Base-by-base conservation (phyloP, 2,797 vertebrate species). In the Pseudochirops cupreus region DNA sequence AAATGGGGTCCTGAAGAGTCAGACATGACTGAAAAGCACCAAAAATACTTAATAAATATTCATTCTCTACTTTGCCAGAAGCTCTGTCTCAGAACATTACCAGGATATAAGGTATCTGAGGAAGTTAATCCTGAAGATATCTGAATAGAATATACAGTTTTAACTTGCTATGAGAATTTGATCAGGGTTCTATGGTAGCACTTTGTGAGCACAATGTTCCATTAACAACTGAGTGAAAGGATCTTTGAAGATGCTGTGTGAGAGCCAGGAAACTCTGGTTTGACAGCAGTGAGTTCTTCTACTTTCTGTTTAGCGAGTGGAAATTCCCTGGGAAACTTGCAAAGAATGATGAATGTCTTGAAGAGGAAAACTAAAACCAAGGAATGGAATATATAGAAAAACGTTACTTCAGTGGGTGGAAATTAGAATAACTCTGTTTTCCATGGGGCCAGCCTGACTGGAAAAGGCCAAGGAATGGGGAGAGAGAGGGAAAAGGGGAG, bases 301-400 rank as follows among this genome's bases (percentile, higher is more conserved):
- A 28, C 89, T 82, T 52, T 96, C 91, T 93, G 93, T 67, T 95
- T 94, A 18, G 29, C 74, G 92, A 96, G 92, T 97, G 98, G 97
- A 98, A 98, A 97, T 96, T 97, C 97, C 97, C 95, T 28, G 93
- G 96, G 93, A 94, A 97, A 91, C 82, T 95, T 58, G 94, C 96
- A 94, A 87, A 58, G 91, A 54, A 94, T 39, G 33, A 39, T 39
- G 31, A 95, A 54, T 52, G 54, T 46, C 1, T 92, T 74, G 59
- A n/a, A 89, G 93, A 93, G 46, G 93, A 94, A 97, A 97, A 95
- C 59, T 74, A 91, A 96, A 94, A 96, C 92, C 67, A 90, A 67
- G 12, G 12, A 92, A 12, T 18, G 87, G 33, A 50, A 4, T 29
- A 62, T 3, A 21, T 94, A 28, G 93, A 52, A 39, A 96, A 94